Evolutionary conservation across 2,888 invertebrate species (phyloP), one percentile per base, ranked within the genome.

Genomic region (Drosophila percnosoma): DNA sequence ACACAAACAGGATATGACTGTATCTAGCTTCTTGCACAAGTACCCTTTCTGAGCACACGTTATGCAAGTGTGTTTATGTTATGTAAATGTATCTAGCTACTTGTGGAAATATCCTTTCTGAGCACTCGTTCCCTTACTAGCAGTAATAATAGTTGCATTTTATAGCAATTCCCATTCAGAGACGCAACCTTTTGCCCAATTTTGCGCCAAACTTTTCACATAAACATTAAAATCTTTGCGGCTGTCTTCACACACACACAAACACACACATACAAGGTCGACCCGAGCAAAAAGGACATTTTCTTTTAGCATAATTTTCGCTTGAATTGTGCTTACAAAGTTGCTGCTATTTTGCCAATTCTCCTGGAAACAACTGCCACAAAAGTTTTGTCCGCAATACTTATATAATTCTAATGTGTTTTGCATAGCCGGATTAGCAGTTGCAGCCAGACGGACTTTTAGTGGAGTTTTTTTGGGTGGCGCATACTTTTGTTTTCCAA

Each of bases 161-260:
- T 75, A 80, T 78, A 65, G 75, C 68, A 63, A 58, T 72, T 65
- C 40, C 49, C 36, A 57, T 61, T 66, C 59, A 51, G 52, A 31
- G 36, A n/a, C 27, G 57, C 38, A 45, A 53, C 40, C 49, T 63
- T 83, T 78, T 87, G 77, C 68, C 80, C 78, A 81, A 80, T 77
- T 83, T 75, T 21, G 58, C 10, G 55, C n/a, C 62, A 89, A 90
- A 91, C 82, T 91, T 91, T 91, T 84, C 83, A 55, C 84, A 91
- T 91, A 89, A 91, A 90, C 88, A 86, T 90, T 88, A 90, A 90
- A 88, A 85, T 89, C 83, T 90, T 89, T 87, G 61, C 62, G 61
- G 54, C 71, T 68, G 76, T 77, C 76, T 69, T 76, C 29, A 57
- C 57, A 53, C 49, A 36, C 62, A 55, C 33, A 51, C 48, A 40